Base-by-base conservation (phyloP, 2,888 invertebrate genomes). In the Cerastis leucographa region DNA sequence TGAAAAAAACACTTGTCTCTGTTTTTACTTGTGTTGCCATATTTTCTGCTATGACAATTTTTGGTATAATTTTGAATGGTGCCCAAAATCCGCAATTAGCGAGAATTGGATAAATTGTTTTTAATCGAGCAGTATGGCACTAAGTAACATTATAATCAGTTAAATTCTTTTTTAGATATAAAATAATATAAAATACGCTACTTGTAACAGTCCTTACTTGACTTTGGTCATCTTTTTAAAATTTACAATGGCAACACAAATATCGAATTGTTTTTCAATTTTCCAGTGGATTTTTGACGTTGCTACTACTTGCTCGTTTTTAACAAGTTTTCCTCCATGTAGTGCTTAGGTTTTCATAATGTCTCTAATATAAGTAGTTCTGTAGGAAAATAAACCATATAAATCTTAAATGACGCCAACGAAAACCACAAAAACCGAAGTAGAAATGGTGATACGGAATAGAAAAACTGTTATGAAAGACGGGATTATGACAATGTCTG, bases 391-490 rank as follows among this genome's bases (percentile, higher is more conserved):
- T 91, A 92, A 93, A 90, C 90, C 83, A 88, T 90, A 91, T 92
- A 90, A 92, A 91, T 92, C 91, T 94, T 96, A 96, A 95, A 97
- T 97, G 97, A 97, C 97, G 97, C 98, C 98, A 94, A 97, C 97
- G 94, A 98, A 98, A 96, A 97, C 98, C 91, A 98, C 98, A 90
- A 98, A 98, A 97, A 98, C 98, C 94, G 98, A 98, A 97, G 98
- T 98, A 96, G 98, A 98, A 95, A 98, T 98, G 97, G 98, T 98
- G 94, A 98, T 98, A 96, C 97, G 98, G 94, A 98, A 98, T 95
- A 97, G 98, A 96, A 98, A 98, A 97, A 97, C 98, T 94, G 98
- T 98, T 94, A 97, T 98, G 96, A 98, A 98, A 97, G 98, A 98
- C 97, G 98, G 98, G 94, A 98, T 98, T 92, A 98, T 98, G 97